phyloP scores from a whole-genome alignment of 2,888 invertebrate genomes.

The Cremastinae sp. region DNA sequence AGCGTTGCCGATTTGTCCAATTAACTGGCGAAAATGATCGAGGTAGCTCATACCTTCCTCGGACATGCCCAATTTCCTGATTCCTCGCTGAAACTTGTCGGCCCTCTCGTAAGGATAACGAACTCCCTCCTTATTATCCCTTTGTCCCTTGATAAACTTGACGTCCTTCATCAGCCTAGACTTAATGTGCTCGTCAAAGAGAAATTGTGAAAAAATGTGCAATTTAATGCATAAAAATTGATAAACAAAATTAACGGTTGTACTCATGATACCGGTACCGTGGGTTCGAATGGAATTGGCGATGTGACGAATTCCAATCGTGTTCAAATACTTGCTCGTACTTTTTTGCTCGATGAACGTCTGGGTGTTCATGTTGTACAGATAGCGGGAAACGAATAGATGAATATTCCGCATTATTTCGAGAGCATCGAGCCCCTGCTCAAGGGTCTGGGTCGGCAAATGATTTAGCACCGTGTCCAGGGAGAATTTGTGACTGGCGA shows the following conservation, averaged over 20 bases:
- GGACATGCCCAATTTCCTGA: slow-evolving; percentile 91
- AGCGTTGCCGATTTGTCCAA: slow-evolving; percentile 97
- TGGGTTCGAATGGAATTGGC: slow-evolving; percentile 98
- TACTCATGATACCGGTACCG: slow-evolving; percentile 97
- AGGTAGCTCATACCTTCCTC: slow-evolving; percentile 93
- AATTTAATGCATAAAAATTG: slow-evolving; percentile 97
- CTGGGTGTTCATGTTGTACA: slow-evolving; percentile 98
- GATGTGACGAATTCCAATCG: slow-evolving; percentile 96
- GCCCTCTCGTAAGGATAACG: slow-evolving; percentile 94
- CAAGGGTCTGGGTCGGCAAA: slow-evolving; percentile 96
- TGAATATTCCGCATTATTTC: slow-evolving; percentile 98
- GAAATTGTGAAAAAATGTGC: slow-evolving; percentile 96
- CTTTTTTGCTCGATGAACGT: slow-evolving; percentile 96
- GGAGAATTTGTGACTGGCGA: slow-evolving; percentile 92
- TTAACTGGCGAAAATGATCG: slow-evolving; percentile 94
- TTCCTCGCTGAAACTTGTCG: slow-evolving; percentile 95
- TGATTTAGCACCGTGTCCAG: slow-evolving; percentile 94
- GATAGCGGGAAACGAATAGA: slow-evolving; percentile 95
- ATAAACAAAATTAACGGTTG: slow-evolving; percentile 95
- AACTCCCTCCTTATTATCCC: slow-evolving; percentile 87
- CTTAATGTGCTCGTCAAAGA: slow-evolving; percentile 98
- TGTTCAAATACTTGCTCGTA: slow-evolving; percentile 95
- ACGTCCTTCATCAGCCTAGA: slow-evolving; percentile 95
- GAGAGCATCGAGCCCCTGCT: slow-evolving; percentile 97
- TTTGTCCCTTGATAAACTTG: slow-evolving; percentile 84